Evolutionary conservation across 2,888 invertebrate genomes (phyloP).

Genomic region (Phortica magna): DNA sequence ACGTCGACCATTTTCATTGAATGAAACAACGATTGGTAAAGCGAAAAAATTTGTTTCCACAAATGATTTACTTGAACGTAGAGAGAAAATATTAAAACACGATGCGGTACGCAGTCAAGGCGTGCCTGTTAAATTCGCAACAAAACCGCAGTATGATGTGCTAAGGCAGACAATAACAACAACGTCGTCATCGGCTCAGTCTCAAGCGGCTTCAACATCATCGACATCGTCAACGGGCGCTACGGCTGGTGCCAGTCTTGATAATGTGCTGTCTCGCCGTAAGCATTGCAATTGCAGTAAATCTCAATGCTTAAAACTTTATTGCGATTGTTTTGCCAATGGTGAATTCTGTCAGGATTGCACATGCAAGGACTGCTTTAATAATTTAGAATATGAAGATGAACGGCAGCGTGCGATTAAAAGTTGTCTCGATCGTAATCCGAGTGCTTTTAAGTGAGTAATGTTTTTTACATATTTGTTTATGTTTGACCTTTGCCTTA

Average conservation of each 20-base stretch:
- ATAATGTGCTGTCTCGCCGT: slow-evolving; percentile 78
- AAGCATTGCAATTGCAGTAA: slow-evolving; percentile 99
- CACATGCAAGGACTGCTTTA: slow-evolving; percentile 98
- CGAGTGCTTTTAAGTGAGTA: slow-evolving; percentile 91
- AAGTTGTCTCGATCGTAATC: slow-evolving; percentile 96
- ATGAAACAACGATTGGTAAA: slow-evolving; percentile 36
- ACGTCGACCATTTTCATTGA: slow-evolving; percentile 47
- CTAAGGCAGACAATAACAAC: slow-evolving; percentile 45
- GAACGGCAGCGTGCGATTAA: slow-evolving; percentile 96
- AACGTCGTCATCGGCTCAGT: slow-evolving; percentile 28
- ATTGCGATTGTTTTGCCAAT: slow-evolving; percentile 99
- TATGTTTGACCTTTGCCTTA: neutral
- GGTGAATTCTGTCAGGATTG: slow-evolving; percentile 99
- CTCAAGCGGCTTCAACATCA: slow-evolving; percentile 27
- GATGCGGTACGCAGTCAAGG: neutral
- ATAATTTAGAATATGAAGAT: slow-evolving; percentile 97
- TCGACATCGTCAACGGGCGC: slow-evolving; percentile 31
- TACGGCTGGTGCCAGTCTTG: slow-evolving; percentile 22
- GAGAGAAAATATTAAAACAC: neutral
- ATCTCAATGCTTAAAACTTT: slow-evolving; percentile 98
- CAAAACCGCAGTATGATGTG: slow-evolving; percentile 57
- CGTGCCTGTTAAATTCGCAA: neutral
- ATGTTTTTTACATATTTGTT: neutral
- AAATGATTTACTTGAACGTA: neutral
- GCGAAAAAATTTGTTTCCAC: slow-evolving; percentile 29